These are phyloP conservation scores for Noctua fimbriata DNA, from an alignment of 2,888 invertebrate genomes.

Conservation along the genomic window DNA sequence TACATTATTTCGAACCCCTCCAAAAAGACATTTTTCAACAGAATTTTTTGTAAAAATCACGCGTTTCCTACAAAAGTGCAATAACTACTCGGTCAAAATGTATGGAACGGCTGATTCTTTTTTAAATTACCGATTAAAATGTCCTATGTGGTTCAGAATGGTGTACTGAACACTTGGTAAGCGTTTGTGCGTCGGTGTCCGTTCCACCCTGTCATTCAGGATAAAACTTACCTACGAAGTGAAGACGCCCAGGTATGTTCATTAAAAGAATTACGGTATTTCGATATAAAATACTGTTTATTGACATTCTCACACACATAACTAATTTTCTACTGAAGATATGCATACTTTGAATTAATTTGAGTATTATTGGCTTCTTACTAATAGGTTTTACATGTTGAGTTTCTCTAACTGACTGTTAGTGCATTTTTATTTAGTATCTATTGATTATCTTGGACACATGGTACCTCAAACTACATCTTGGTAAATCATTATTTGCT, in stretches of 20 bases:
- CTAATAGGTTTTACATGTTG: background rate
- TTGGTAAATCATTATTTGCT: background rate
- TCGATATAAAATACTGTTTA: constrained; percentile 41
- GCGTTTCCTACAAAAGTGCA: no score
- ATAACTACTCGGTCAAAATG: no score
- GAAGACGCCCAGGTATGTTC: background rate
- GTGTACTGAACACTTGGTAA: no score
- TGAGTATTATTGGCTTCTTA: no score
- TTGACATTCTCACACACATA: constrained; percentile 21
- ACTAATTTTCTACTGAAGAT: background rate
- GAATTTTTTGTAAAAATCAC: no score
- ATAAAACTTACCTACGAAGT: background rate
- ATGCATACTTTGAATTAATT: background rate
- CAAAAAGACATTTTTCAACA: no score
- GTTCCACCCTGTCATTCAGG: background rate
- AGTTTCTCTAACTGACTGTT: background rate
- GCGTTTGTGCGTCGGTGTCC: no score
- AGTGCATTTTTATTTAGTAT: background rate
- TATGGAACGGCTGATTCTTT: no score
- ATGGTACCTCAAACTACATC: background rate
- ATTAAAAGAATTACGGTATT: background rate
- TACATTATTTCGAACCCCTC: no score
- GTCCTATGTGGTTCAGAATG: no score
- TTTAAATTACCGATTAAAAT: no score
- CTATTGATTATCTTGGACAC: background rate